phyloP scores from a whole-genome alignment of 2,888 invertebrate species.

The Xestia rhomboidea region DNA sequence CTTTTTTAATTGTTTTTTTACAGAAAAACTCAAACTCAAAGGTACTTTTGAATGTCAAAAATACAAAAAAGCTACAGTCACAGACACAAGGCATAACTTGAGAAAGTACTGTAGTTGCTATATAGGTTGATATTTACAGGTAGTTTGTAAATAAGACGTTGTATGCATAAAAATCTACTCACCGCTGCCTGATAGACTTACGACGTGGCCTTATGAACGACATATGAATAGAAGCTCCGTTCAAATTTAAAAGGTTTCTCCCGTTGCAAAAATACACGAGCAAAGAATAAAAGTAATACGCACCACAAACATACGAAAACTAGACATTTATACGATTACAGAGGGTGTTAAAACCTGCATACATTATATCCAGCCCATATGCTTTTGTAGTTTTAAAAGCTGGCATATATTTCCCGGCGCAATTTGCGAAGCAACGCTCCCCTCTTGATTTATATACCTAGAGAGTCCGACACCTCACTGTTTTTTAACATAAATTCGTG shows the following conservation, averaged over 20 bases:
- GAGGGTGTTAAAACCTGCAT: conserved; percentile 44
- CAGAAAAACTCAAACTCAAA: too few species aligned
- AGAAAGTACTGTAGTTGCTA: too few species aligned
- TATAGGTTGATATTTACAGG: too few species aligned
- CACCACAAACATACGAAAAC: conserved; percentile 29
- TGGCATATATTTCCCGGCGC: conserved; percentile 52
- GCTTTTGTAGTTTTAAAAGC: conserved; percentile 60
- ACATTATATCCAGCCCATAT: conserved; percentile 50
- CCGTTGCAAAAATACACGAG: neutral
- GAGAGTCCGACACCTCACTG: conserved; percentile 42
- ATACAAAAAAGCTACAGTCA: too few species aligned
- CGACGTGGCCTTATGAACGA: neutral
- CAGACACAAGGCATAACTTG: too few species aligned
- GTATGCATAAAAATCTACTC: neutral
- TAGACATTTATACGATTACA: conserved; percentile 48
- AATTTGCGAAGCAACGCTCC: conserved; percentile 57
- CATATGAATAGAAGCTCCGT: neutral
- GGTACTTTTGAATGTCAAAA: too few species aligned
- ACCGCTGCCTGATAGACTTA: neutral
- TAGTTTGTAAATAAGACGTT: too few species aligned
- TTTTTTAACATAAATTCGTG: conserved; percentile 60
- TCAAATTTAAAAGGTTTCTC: neutral
- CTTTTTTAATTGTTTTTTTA: too few species aligned
- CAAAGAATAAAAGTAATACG: conserved; percentile 19
- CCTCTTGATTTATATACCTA: conserved; percentile 57